phyloP scores from a whole-genome alignment of 2,888 invertebrate genomes.

The Stenchaetothrips biformis region DNA sequence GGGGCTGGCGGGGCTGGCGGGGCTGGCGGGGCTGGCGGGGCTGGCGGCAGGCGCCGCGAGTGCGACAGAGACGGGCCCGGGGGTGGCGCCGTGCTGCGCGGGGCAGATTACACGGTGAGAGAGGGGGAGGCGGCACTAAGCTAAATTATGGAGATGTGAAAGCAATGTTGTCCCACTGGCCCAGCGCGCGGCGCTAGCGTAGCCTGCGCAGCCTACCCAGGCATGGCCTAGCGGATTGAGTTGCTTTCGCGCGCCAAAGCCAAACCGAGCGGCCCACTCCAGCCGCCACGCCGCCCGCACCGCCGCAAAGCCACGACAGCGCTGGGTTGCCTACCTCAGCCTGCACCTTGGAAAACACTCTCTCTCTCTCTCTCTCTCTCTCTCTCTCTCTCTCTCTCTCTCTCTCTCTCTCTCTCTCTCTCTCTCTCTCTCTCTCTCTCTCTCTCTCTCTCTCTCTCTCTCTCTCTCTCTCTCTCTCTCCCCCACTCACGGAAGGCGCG shows the following conservation, averaged over 20 bases:
- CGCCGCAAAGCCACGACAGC: not conserved
- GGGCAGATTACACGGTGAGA: not conserved
- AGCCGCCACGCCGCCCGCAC: not conserved
- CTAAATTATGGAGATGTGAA: conserved; percentile 25
- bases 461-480: too few species aligned
- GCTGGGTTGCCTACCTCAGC: not conserved
- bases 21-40: too few species aligned
- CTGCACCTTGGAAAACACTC: not conserved
- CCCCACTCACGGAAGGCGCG: too few species aligned
- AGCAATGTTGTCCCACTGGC: conserved; percentile 14
- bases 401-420: too few species aligned
- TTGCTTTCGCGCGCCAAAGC: too few species aligned
- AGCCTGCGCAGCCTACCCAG: not conserved
- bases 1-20: too few species aligned
- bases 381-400: too few species aligned
- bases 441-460: too few species aligned
- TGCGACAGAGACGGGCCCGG: too few species aligned
- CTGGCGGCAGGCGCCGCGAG: too few species aligned
- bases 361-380: too few species aligned
- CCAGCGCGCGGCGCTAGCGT: not conserved
- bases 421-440: too few species aligned
- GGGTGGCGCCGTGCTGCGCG: not conserved
- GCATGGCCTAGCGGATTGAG: not conserved
- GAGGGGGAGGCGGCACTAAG: conserved; percentile 1
- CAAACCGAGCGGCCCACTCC: not conserved